phyloP scores from a whole-genome alignment of 2,113 vertebrate genomes.

The Nyctereutes procyonoides region DNA sequence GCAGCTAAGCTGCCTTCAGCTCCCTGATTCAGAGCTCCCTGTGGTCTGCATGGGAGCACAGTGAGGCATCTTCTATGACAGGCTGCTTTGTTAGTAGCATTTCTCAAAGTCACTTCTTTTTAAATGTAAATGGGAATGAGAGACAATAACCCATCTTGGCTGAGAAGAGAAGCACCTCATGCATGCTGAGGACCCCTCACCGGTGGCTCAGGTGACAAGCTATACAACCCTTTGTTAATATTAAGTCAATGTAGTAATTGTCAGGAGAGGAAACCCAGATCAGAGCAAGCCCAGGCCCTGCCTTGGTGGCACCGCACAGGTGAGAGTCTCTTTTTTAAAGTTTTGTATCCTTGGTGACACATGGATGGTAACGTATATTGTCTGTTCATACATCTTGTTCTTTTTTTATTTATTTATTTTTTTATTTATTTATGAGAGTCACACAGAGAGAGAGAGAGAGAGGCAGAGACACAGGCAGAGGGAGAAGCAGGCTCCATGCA shows the following conservation, averaged over 20 bases:
- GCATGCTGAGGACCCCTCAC: too few relatives aligned
- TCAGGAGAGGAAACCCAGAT: too few relatives aligned
- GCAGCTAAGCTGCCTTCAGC: background rate
- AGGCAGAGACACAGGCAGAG: too few relatives aligned
- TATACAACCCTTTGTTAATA: background rate
- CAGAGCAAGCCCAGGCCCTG: background rate
- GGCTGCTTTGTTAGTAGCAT: too few relatives aligned
- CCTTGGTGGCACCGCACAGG: background rate
- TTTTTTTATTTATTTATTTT: too few relatives aligned
- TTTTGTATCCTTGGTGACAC: background rate
- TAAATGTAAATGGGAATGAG: background rate
- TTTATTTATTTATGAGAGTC: too few relatives aligned
- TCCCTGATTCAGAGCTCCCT: too few relatives aligned
- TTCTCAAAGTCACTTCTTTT: background rate
- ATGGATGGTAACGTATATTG: rapidly evolving
- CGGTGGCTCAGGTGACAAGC: background rate
- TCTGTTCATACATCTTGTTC: rapidly evolving
- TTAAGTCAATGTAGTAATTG: background rate
- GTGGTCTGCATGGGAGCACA: background rate
- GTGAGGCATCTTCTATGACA: too few relatives aligned
- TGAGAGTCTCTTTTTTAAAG: background rate
- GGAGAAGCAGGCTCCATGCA: too few relatives aligned
- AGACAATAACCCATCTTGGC: background rate
- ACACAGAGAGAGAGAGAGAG: too few relatives aligned
- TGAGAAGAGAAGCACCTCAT: background rate